These are phyloP conservation scores for Accipiter virgatus DNA, from an alignment of 2,113 vertebrate species.

Conservation along the genomic window DNA sequence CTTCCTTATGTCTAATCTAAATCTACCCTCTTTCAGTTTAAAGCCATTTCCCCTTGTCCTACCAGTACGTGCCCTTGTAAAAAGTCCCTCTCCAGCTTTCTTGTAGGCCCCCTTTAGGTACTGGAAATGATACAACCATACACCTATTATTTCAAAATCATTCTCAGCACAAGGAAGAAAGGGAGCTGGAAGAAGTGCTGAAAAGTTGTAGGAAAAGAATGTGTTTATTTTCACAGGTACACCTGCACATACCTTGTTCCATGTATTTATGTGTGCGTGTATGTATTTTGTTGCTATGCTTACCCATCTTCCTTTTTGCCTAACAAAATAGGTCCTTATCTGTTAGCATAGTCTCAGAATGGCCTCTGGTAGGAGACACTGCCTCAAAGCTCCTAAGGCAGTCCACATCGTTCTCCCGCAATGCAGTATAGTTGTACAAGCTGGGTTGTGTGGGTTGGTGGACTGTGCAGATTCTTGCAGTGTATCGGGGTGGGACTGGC, in stretches of 20 bases:
- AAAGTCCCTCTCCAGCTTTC: no score
- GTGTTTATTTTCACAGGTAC: background rate
- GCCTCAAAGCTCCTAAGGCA: background rate
- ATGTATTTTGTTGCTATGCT: background rate
- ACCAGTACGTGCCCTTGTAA: no score
- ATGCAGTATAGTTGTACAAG: accelerated
- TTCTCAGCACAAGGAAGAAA: background rate
- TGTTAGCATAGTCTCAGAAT: background rate
- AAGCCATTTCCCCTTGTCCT: no score
- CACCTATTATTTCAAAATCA: background rate
- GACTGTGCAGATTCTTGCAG: accelerated
- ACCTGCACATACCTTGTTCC: background rate
- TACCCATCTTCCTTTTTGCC: background rate
- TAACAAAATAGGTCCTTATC: background rate
- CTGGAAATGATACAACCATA: background rate
- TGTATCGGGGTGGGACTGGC: background rate
- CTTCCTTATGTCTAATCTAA: no score
- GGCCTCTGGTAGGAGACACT: background rate
- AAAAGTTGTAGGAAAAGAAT: background rate
- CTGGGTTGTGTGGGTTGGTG: background rate
- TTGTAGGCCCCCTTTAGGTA: no score
- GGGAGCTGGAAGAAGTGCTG: background rate
- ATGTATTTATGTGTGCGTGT: accelerated
- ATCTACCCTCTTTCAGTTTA: no score
- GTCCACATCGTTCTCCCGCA: accelerated